phyloP scores from a whole-genome alignment of 2,113 vertebrate genomes.

The Perca flavescens region DNA sequence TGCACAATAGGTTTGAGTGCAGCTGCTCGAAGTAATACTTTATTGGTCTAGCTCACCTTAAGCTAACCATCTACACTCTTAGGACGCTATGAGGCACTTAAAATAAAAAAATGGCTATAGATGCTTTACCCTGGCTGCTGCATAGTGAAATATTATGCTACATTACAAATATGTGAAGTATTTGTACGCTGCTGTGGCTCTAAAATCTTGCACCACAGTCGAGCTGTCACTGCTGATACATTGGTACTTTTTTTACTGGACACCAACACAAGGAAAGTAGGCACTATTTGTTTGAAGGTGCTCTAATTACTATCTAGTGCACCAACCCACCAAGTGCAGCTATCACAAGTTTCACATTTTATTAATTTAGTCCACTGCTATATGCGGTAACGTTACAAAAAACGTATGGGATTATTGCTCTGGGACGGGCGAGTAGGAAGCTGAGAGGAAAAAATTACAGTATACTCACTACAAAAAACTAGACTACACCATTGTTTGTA shows the following conservation, averaged over 20 bases:
- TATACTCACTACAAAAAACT: too few species aligned
- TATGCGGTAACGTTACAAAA: too few species aligned
- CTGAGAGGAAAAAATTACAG: too few species aligned
- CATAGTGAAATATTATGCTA: slow-evolving; percentile 38
- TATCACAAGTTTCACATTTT: slow-evolving; percentile 19
- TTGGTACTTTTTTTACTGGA: neutral
- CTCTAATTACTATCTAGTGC: slow-evolving; percentile 1
- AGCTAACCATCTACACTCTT: slow-evolving; percentile 23
- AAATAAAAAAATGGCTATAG: slow-evolving; percentile 19
- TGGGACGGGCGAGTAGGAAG: too few species aligned
- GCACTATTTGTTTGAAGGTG: neutral
- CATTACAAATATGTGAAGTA: slow-evolving; percentile 14
- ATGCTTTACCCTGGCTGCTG: neutral
- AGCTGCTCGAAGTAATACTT: slow-evolving; percentile 38
- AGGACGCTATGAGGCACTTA: slow-evolving; percentile 4
- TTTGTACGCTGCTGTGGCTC: neutral
- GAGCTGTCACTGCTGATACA: slow-evolving; percentile 10
- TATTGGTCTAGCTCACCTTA: slow-evolving; percentile 40
- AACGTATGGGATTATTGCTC: too few species aligned
- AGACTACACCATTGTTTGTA: neutral
- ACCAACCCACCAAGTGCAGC: neutral
- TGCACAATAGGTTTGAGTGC: slow-evolving; percentile 24
- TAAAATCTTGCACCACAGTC: neutral
- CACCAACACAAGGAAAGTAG: neutral
- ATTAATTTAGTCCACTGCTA: slow-evolving; percentile 15